A percentile compares a stretch with the other conserved stretches of the same genome.
Conservation (phyloP, 1,140 invertebrate genomes). For the Parapsyche elsis region DNA sequence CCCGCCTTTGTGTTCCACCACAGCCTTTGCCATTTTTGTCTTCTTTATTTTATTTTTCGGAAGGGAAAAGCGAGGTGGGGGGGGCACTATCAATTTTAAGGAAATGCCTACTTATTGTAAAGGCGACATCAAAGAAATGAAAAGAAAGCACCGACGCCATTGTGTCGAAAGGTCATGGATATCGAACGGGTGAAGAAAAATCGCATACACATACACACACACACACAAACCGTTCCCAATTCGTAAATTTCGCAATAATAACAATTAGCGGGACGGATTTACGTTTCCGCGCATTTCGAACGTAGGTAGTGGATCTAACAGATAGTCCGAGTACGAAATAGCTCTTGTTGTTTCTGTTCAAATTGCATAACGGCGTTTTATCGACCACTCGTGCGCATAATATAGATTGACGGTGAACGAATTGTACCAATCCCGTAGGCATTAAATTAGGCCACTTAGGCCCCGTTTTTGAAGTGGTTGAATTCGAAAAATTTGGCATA, state of each 20-base stretch:
- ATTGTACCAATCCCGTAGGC: slow-evolving; percentile 22
- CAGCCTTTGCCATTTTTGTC: slow-evolving; percentile 32
- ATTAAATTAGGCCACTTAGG: slow-evolving; percentile 35
- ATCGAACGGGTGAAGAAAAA: neutral
- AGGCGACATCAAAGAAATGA: slow-evolving; percentile 28
- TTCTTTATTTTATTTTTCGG: slow-evolving; percentile 14
- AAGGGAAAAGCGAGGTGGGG: no score
- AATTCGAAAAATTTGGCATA: slow-evolving; percentile 40
- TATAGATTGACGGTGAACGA: slow-evolving; percentile 3
- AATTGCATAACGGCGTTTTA: slow-evolving; percentile 26
- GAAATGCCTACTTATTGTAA: slow-evolving; percentile 42
- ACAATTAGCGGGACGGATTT: no score
- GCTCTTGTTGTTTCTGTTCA: neutral
- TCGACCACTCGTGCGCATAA: neutral
- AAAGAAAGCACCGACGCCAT: slow-evolving; percentile 13
- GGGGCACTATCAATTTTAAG: slow-evolving; percentile 40
- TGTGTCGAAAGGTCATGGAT: slow-evolving; percentile 26
- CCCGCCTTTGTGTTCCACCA: slow-evolving; percentile 34
- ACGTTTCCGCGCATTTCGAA: no score
- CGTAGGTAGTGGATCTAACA: no score
- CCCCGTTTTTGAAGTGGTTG: neutral
- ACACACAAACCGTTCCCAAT: no score
- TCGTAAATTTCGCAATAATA: no score
- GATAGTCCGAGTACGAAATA: no score
- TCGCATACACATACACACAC: no score